Evolutionary conservation across 2,113 vertebrate genomes (phyloP).

Genomic region (Athene noctua): DNA sequence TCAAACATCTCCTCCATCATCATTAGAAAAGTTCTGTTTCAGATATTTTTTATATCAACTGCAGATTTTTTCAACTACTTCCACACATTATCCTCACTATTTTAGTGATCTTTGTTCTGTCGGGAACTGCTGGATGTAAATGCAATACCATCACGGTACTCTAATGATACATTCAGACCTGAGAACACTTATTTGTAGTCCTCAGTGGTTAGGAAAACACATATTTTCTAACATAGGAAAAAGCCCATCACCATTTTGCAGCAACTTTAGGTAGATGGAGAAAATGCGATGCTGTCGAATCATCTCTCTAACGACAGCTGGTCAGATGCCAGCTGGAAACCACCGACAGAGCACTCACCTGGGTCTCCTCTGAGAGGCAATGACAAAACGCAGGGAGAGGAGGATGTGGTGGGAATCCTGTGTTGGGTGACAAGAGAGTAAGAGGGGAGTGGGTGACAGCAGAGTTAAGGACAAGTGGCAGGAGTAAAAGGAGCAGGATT

Average conservation of each 20-base stretch:
- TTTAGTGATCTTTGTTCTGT: background rate
- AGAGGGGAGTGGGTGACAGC: background rate
- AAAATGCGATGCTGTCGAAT: rapidly evolving
- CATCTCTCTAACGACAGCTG: background rate
- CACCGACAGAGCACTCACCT: background rate
- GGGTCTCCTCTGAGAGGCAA: background rate
- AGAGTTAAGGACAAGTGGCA: background rate
- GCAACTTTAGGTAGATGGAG: background rate
- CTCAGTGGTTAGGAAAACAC: background rate
- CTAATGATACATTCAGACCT: background rate
- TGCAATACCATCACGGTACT: background rate
- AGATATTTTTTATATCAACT: background rate
- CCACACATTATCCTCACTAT: background rate
- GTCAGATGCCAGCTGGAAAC: background rate
- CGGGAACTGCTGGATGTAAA: background rate
- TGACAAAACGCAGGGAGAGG: background rate
- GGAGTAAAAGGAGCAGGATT: background rate
- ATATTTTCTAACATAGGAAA: background rate
- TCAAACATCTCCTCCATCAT: background rate
- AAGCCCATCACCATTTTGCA: background rate
- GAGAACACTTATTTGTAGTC: background rate
- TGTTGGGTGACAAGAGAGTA: background rate
- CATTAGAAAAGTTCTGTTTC: background rate
- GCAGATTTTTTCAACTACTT: background rate
- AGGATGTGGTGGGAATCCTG: background rate